Evolutionary conservation across 1,140 invertebrate genomes (phyloP), one percentile per base, ranked within the genome.

Genomic region (Agrypnia vestita): DNA sequence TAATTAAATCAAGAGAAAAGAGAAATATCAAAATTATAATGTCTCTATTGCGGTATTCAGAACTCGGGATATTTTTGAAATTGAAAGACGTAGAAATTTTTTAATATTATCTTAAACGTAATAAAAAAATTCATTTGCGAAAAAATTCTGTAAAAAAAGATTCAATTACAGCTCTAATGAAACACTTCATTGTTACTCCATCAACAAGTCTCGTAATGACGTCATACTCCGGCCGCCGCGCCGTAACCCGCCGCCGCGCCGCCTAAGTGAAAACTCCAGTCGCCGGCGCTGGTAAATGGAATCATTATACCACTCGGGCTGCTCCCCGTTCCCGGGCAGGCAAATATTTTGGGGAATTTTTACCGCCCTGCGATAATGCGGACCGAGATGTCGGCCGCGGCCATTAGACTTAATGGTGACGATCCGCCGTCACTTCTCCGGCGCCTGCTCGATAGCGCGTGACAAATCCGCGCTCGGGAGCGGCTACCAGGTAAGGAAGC

Each of bases 321-420:
- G 35, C 35, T 35, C 6, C 21, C 17, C 46, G 4, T n/a, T 21
- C 25, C n/a, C 10, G 64, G 11, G 46, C 15, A 15, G 35, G 15
- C 19, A 47, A 53, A 53, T 73, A 73, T 73, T 73, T 64, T 73
- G 17, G 71, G 47, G n/a, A 3, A 56, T 55, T 55, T 73, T 53
- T 73, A 73, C 25, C 8, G 35, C n/a, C 49, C 25, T 19, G 15
- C 12, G 53, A 73, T 73, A 73, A 73, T 73, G 71, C 35, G 49
- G 71, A 47, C 17, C n/a, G 47, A n/a, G 44, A 15, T 13, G 17
- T 21, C 13, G 4, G 25, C 15, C 17, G 43, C 46, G 59, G 15
- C 74, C 59, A 76, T 76, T 76, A 76, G 64, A 64, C 64, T 51
- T 46, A 76, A 76, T 76, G 59, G 49, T 47, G 64, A 76, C 74